Percentiles rank a stretch among this genome's conserved stretches.
These are phyloP conservation scores for Melanotaenia duboulayi DNA, from an alignment of 2,113 vertebrate species.

Conservation along the genomic window DNA sequence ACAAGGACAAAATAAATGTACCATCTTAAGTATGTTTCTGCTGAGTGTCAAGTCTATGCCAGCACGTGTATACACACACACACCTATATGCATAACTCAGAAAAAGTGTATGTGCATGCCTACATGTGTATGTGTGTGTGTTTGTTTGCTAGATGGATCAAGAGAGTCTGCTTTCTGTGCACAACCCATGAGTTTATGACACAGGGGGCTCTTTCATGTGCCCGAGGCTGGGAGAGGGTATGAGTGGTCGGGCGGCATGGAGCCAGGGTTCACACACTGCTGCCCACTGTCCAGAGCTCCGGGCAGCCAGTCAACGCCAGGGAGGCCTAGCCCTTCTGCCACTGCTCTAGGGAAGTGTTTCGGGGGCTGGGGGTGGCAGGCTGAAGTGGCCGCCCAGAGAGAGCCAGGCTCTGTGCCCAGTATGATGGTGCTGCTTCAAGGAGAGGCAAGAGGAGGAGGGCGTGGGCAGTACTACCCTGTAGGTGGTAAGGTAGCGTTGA, in stretches of 20 bases:
- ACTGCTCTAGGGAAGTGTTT: slow-evolving; percentile 83
- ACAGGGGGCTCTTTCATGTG: slow-evolving; percentile 86
- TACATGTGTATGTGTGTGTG: slow-evolving; percentile 6
- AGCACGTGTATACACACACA: slow-evolving; percentile 14
- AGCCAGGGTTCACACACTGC: slow-evolving; percentile 85
- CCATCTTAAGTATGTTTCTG: slow-evolving; percentile 41
- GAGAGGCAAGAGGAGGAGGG: slow-evolving; percentile 33
- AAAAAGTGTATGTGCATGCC: slow-evolving; percentile 26
- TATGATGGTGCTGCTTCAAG: slow-evolving; percentile 57
- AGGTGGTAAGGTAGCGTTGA: slow-evolving; percentile 73
- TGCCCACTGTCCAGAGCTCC: slow-evolving; percentile 82
- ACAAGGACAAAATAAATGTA: slow-evolving; percentile 51
- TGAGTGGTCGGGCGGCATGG: slow-evolving; percentile 84
- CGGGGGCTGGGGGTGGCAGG: slow-evolving; percentile 73
- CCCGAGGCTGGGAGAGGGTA: slow-evolving; percentile 81
- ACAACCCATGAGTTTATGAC: slow-evolving; percentile 79
- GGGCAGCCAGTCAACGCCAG: slow-evolving; percentile 85
- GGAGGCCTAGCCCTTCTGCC: slow-evolving; percentile 82
- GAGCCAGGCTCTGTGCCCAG: slow-evolving; percentile 71
- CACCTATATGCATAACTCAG: slow-evolving; percentile 37
- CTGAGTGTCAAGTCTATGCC: slow-evolving; percentile 24
- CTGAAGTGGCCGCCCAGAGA: slow-evolving; percentile 83
- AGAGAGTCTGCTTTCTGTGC: slow-evolving; percentile 67
- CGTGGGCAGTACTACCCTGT: slow-evolving; percentile 45
- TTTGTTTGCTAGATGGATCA: slow-evolving; percentile 34